Base-by-base conservation (phyloP, 2,113 vertebrate genomes). In the Eonycteris spelaea region DNA sequence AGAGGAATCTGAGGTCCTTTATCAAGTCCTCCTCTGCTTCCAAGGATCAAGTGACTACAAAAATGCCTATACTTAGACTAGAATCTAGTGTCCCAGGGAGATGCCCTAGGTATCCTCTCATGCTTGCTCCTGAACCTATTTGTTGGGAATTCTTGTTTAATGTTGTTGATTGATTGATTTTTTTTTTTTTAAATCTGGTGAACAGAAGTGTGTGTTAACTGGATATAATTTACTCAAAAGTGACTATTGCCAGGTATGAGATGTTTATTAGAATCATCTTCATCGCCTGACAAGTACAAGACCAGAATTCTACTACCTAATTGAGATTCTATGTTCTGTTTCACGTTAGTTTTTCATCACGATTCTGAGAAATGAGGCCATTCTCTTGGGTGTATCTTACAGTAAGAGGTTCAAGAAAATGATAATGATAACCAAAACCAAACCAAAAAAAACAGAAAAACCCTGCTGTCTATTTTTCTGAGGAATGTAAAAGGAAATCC, bases 281-380 rank as follows among this genome's bases (percentile, higher is more conserved):
- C 28, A 26, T 22, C 74, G 28, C 14, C 33, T 86, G 38, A 82
- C 65, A 68, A 38, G 3, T 26, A 15, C 70, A 67, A 67, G 57
- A 35, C 43, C 78, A 75, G 67, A 70, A 74, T 35, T 16, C 51
- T 80, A 13, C 15, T 28, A 28, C 28, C 55, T 75, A 57, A 38
- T 3, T 2, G 71, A 28, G 8, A 22, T n/a, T 90, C 59, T 38
- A 1, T n/a, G 15, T 61, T 79, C 61, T 95, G 86, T 59, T 96
- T 87, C 35, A 16, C 19, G 67, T 83, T 94, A 33, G 28, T 53
- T 82, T 92, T 90, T 96, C 84, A 90, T 90, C 85, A 78, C 4
- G 0, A n/a, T 86, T 92, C 79, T 96, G 89, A 97, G 75, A 73
- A 92, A 92, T 83, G 3, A 30, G 45, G n/a, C 48, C 61, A 59